Base-by-base conservation (phyloP, 64 coral and sea anemone species). In the Platygyra sinensis region DNA sequence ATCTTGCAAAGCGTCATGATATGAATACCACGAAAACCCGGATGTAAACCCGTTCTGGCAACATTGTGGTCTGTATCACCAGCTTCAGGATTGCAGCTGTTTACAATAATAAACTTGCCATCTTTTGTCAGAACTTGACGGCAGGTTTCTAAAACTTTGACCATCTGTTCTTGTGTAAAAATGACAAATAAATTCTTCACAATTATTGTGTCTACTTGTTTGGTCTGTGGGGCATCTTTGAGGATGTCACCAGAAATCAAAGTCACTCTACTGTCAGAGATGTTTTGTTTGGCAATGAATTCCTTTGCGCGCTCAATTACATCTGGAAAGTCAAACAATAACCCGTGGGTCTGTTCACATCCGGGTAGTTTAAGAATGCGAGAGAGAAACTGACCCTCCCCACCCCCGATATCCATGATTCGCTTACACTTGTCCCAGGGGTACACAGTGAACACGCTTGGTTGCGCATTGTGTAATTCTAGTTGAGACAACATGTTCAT, bases 361-460 rank as follows among this genome's bases (percentile, higher is more conserved):
- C 89, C 89, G 20, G 89, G 89, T 11, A 74, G 25, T 30, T 80
- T 90, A 4, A 91, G 79, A 64, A 91, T 17, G 38, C 30, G 20
- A 15, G 80, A 52, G 18, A 91, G 46, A 50, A 91, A 77, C 6
- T 86, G 71, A 13, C 89, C 89, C 39, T 83, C 39, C 0, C 89
- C 80, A 28, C 89, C 80, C 30, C 89, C 80, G 20, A 91, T 64
- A 22, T 91, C 89, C 79, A 91, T 86, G 24, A 91, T 83, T 17
- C 59, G 30, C 8, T 74, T 74, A 27, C 80, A 91, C 10, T 29
- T 75, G 14, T 22, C 19, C 89, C 80, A 91, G 27, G 80, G 80
- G 38, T 91, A 91, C 3, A 86, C 72, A 1, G 22, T 63, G 15
- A 28, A 76, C 4, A 86, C 28, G 20, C 17, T 72, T 38, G 74